phyloP scores from a whole-genome alignment of 2,113 vertebrate genomes.

The Callipepla squamata region DNA sequence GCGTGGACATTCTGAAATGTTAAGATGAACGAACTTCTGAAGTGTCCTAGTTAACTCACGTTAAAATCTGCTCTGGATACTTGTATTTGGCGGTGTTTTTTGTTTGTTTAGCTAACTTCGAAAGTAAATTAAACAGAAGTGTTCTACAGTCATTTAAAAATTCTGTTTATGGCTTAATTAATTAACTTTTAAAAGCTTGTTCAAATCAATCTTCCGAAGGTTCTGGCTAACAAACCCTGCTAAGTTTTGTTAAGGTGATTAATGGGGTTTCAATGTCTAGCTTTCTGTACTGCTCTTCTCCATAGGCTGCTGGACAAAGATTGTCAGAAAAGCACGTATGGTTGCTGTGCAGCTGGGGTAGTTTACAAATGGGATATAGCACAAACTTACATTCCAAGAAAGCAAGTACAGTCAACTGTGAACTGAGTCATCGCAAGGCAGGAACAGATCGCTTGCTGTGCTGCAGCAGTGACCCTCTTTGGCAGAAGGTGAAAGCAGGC shows the following conservation, averaged over 20 bases:
- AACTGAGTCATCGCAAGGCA: neutral
- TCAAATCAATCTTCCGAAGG: constrained; percentile 5
- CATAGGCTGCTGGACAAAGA: neutral
- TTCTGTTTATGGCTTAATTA: neutral
- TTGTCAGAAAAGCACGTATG: fast-evolving
- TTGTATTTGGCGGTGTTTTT: neutral
- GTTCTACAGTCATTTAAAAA: neutral
- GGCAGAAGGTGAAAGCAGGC: neutral
- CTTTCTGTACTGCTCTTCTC: neutral
- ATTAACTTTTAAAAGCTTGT: neutral
- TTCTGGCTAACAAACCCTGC: neutral
- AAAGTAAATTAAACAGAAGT: neutral
- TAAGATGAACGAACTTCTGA: neutral
- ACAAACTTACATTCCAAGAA: neutral
- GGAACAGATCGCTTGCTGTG: neutral
- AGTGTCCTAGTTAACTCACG: neutral
- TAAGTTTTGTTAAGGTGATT: neutral
- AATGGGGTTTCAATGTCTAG: neutral
- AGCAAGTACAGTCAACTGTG: neutral
- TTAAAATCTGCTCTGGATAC: neutral
- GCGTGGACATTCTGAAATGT: neutral
- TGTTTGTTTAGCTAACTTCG: neutral
- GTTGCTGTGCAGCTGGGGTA: neutral
- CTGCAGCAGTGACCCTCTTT: neutral
- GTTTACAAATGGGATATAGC: neutral